Conservation (phyloP, 1,140 invertebrate genomes). For the Sarcophaga bullata region DNA sequence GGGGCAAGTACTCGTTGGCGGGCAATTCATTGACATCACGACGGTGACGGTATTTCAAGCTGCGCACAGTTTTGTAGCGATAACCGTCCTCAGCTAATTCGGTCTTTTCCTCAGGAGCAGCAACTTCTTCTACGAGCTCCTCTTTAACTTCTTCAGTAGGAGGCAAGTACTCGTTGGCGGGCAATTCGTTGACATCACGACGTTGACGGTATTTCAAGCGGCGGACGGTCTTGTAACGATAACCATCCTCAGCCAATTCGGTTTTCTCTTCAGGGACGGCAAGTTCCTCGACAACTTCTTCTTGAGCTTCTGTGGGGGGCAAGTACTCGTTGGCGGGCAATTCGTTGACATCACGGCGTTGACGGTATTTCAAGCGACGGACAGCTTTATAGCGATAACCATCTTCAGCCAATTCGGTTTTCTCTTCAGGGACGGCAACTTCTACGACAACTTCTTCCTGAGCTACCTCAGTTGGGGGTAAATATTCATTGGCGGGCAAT, state of each 20-base stretch:
- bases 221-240: constrained; percentile 58
- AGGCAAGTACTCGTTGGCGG: constrained; percentile 54
- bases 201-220: constrained; percentile 53
- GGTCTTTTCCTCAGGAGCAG: constrained; percentile 28
- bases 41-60: constrained; percentile 51
- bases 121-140: constrained; percentile 32
- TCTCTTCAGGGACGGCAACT: constrained; percentile 45
- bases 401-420: constrained; percentile 48
- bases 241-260: constrained; percentile 56
- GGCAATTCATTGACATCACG: constrained; percentile 54
- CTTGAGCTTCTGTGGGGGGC: constrained; percentile 46
- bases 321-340: constrained; percentile 48
- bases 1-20: constrained; percentile 48
- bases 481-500: constrained; percentile 52
- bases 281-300: constrained; percentile 34
- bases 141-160: constrained; percentile 46
- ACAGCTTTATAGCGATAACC: constrained; percentile 56
- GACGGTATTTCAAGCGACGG: constrained; percentile 50
- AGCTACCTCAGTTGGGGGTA: constrained; percentile 51
- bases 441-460: constrained; percentile 41
- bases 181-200: constrained; percentile 56
- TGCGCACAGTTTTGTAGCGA: constrained; percentile 49
- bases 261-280: constrained; percentile 47
- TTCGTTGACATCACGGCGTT: constrained; percentile 56
- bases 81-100: constrained; percentile 41